These are phyloP conservation scores for Anastrepha obliqua DNA, from an alignment of 1,140 invertebrate species.

Conservation along the genomic window DNA sequence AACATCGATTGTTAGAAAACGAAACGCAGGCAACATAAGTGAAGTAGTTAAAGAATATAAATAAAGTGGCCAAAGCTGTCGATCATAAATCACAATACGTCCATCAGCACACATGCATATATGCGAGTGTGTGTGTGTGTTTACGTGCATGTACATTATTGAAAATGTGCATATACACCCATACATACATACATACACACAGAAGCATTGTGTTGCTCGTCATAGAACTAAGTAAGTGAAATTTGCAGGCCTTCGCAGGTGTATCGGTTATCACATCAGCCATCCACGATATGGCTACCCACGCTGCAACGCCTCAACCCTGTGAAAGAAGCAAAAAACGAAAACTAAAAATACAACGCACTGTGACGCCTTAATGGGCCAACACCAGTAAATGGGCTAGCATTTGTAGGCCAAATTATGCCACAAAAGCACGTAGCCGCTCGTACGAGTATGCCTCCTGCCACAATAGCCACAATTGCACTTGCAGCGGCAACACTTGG, in stretches of 20 bases:
- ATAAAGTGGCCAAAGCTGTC: slow-evolving; percentile 20
- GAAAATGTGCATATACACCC: too few relatives aligned
- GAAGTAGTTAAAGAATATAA: background rate
- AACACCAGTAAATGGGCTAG: slow-evolving; percentile 58
- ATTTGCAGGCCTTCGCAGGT: too few relatives aligned
- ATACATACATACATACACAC: too few relatives aligned
- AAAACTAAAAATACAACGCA: background rate
- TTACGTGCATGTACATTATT: too few relatives aligned
- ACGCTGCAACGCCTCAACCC: background rate
- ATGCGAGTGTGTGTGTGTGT: background rate
- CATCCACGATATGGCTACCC: background rate
- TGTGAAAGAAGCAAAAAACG: background rate
- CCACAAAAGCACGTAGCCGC: slow-evolving; percentile 53
- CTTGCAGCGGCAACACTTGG: background rate
- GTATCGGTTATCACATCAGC: background rate
- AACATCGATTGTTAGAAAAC: background rate
- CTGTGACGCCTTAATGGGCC: slow-evolving; percentile 68
- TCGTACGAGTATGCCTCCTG: background rate
- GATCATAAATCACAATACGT: background rate
- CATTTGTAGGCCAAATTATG: slow-evolving; percentile 64
- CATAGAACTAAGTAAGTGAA: too few relatives aligned
- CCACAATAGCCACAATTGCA: background rate
- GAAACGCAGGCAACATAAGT: too few relatives aligned
- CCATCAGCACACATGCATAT: background rate
- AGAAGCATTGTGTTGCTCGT: too few relatives aligned